phyloP scores from a whole-genome alignment of 2,888 invertebrate species.

The Drosophila subquinaria region DNA sequence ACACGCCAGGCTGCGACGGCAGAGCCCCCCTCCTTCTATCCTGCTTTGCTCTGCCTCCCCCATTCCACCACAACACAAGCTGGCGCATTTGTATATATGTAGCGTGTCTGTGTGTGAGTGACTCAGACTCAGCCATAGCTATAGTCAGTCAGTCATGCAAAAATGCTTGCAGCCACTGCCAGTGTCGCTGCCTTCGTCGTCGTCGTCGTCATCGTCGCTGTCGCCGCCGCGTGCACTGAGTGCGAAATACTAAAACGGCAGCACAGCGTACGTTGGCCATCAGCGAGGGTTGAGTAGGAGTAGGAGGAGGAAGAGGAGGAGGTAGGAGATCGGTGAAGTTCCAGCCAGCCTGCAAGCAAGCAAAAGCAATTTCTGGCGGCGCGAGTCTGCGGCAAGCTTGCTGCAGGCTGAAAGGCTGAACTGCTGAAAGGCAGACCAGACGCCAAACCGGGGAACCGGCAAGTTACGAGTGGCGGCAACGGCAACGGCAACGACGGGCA shows the following conservation, averaged over 20 bases:
- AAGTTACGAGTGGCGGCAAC: conserved; percentile 26
- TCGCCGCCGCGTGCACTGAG: conserved; percentile 69
- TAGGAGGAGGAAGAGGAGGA: background rate
- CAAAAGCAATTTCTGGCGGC: conserved; percentile 79
- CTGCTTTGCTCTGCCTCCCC: conserved; percentile 16
- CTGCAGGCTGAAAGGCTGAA: conserved; percentile 64
- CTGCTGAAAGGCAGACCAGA: conserved; percentile 64
- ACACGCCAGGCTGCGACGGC: conserved; percentile 71
- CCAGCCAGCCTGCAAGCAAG: conserved; percentile 55
- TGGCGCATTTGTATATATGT: conserved; percentile 39
- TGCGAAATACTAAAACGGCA: conserved; percentile 78
- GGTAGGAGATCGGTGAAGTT: conserved; percentile 11
- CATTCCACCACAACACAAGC: conserved; percentile 23
- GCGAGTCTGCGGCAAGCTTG: conserved; percentile 69
- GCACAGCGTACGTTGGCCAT: conserved; percentile 28
- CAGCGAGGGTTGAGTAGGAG: background rate
- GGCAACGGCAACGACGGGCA: conserved; percentile 11
- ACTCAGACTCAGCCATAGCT: conserved; percentile 63
- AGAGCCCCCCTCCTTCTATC: background rate
- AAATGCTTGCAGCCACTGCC: conserved; percentile 61
- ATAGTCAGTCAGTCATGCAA: conserved; percentile 75
- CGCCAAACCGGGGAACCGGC: conserved; percentile 48
- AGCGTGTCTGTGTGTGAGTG: conserved; percentile 53
- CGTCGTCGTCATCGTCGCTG: conserved; percentile 24
- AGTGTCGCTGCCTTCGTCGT: conserved; percentile 30